Evolutionary conservation across 2,888 invertebrate species (phyloP), one percentile per base, ranked within the genome.

Genomic region (Physocephala rufipes): DNA sequence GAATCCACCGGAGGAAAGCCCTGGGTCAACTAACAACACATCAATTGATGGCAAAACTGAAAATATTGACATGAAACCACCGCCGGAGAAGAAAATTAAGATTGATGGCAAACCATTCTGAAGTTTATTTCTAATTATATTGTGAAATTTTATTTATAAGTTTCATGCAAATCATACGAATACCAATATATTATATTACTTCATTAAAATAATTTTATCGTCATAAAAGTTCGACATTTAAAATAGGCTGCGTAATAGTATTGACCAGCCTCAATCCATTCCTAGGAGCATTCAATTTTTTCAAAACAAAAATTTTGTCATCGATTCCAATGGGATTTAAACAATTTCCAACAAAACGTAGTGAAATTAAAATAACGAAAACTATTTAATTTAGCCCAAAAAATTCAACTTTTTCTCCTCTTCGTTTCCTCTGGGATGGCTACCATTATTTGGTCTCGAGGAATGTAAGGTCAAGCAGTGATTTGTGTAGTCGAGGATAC

Each of bases 11-110:
- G 81, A 80, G 30, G 67, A 76, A 28, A 82, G 79, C 70, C 78
- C 80, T 24, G 73, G 77, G 5, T 75, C 78, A 28, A 74, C 73
- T 1, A 3, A 64, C 61, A 76, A 77, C 0, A 36, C 36, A 36
- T 80, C 92, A 73, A 87, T 90, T 28, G 93, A 91, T 81, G 90
- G 90, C 9, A 84, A 84, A 59, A 78, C 80, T 73, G 92, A 93
- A 81, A 80, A 80, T 69, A 77, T 82, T 76, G 94, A 94, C 80
- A 94, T 94, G 91, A 95, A 94, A 86, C 95, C 95, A 67, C 95
- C 95, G 9, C 94, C 95, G 64, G 95, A 95, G 81, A 95, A 94
- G 81, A 95, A 95, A 83, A 90, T 91, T 5, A 90, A 94, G 85
- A 79, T 87, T 15, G 80, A 78, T 79, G 72, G 66, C 63, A 58